Evolutionary conservation across 2,888 invertebrate species (phyloP).

Genomic region (Bombylius discolor): DNA sequence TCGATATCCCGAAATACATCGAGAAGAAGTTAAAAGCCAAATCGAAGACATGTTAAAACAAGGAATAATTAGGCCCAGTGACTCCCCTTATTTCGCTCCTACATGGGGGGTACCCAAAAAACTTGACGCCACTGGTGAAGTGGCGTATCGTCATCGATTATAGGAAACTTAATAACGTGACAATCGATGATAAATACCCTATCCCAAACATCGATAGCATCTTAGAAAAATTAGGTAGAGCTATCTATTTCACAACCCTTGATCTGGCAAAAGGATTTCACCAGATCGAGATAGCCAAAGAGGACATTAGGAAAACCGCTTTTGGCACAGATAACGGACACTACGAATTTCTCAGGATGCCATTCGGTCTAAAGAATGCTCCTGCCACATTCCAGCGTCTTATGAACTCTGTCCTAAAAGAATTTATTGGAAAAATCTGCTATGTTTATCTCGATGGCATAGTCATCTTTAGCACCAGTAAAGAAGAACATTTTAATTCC

Average conservation of each 20-base stretch:
- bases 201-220: not conserved
- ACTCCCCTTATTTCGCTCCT: conserved; percentile 6
- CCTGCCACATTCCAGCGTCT: not conserved
- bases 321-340: not conserved
- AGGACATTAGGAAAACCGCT: not conserved
- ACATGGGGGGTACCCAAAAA: not conserved
- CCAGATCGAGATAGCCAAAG: not conserved
- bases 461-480: not conserved
- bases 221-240: not conserved
- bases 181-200: not conserved
- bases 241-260: not conserved
- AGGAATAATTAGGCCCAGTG: not conserved
- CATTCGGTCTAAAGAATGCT: not conserved
- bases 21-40: not conserved
- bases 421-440: not conserved
- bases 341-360: not conserved
- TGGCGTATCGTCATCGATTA: conserved; percentile 15
- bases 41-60: not conserved
- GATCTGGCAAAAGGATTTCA: not conserved
- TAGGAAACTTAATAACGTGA: conserved; percentile 1
- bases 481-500: too few species aligned
- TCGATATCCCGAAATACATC: not conserved
- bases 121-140: conserved; percentile 10
- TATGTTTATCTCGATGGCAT: not conserved
- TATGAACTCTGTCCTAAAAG: not conserved